Conservation (phyloP, 2,888 invertebrate species). For the Bellardia pandia region DNA sequence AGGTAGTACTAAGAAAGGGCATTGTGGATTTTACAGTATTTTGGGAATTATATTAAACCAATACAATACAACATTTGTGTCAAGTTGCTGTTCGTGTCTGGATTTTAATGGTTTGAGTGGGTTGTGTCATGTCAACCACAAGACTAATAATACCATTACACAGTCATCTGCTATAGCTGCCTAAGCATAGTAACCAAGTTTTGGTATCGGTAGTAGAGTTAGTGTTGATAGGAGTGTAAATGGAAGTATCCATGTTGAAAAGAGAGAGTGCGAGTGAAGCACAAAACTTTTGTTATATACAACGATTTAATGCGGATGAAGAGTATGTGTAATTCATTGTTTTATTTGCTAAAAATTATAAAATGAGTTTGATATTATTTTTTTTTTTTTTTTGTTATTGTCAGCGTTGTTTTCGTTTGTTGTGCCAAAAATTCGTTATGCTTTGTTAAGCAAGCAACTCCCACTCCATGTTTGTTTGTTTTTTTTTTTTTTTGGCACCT, state of each 20-base stretch:
- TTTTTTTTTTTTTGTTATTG: not conserved
- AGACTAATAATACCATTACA: slow-evolving; percentile 38
- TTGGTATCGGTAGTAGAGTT: not conserved
- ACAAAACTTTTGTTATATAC: slow-evolving; percentile 54
- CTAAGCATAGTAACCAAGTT: not conserved
- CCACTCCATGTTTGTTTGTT: slow-evolving; percentile 64
- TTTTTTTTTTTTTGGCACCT: slow-evolving; percentile 55
- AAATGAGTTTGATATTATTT: slow-evolving; percentile 45
- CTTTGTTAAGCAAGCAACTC: slow-evolving; percentile 67
- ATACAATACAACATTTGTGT: slow-evolving; percentile 51
- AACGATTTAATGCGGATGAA: slow-evolving; percentile 67
- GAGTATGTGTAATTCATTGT: slow-evolving; percentile 51
- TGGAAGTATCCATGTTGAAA: not conserved
- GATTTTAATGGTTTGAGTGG: slow-evolving; percentile 56
- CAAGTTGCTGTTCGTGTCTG: slow-evolving; percentile 18
- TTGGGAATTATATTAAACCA: slow-evolving; percentile 60
- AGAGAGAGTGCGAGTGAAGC: slow-evolving; percentile 42
- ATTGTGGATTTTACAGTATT: slow-evolving; percentile 55
- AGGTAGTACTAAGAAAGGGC: slow-evolving; percentile 13
- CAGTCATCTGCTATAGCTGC: slow-evolving; percentile 29
- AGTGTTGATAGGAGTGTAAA: slow-evolving; percentile 4
- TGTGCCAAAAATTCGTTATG: slow-evolving; percentile 69
- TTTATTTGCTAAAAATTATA: slow-evolving; percentile 23
- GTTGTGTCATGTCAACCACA: slow-evolving; percentile 69
- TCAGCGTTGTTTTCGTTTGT: slow-evolving; percentile 33